Evolutionary conservation across 2,888 invertebrate species (phyloP), one percentile per base, ranked within the genome.

Genomic region (Escarpia spicata): DNA sequence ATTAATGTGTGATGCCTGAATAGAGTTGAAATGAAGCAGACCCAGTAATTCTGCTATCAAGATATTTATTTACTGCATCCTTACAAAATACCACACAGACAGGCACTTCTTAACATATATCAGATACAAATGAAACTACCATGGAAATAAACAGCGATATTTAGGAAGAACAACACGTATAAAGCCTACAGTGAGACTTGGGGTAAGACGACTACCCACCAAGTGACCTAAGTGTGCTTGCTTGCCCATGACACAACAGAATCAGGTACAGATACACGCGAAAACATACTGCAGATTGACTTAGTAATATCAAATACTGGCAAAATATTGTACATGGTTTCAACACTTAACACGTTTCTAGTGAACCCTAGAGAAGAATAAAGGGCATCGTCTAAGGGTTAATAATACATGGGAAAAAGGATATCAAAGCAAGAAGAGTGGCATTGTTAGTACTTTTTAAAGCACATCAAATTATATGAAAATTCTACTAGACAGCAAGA

Each of bases 161-260:
- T 75, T 75, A 75, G 75, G n/a, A 75, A 75, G 75, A 75, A 75
- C 75, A 75, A 75, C n/a, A n/a, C 26, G 75, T 75, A 75, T 26
- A 75, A 75, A 75, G 19, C 75, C 75, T 75, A 75, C 75, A 75
- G 0, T 75, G 75, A 75, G 75, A 75, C 75, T 75, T 26, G 19
- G 26, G 75, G 75, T 75, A 75, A 75, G 75, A 75, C 6, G 75
- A 4, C 75, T 75, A 75, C 75, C n/a, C 19, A 26, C 26, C 75
- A 26, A 75, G 75, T 75, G 19, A 75, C 26, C 75, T 26, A 75
- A 75, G 75, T 75, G n/a, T 75, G 75, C n/a, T 26, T 26, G 19
- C 75, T 26, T 15, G 75, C 75, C n/a, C n/a, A 19, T 75, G 19
- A 75, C 26, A 75, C 75, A 75, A 75, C 75, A 75, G 75, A 75